These are phyloP conservation scores for Clangula hyemalis DNA, from an alignment of 2,797 vertebrate species.

Conservation along the genomic window DNA sequence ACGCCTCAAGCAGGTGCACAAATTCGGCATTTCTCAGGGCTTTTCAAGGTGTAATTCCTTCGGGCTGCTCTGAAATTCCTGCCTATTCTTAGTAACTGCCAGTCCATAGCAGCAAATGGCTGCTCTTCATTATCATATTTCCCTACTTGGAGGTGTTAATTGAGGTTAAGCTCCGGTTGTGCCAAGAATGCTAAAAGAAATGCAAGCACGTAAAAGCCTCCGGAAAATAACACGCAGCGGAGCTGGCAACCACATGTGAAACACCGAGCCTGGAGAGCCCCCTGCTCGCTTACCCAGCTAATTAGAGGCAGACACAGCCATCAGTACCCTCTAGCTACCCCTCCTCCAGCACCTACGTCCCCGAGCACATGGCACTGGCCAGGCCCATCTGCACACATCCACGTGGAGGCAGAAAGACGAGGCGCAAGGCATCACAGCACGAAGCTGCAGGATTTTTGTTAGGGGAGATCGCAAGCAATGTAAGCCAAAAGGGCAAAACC, in stretches of 20 bases:
- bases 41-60: constrained; percentile 21
- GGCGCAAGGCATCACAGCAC: accelerated
- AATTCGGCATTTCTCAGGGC: constrained; percentile 31
- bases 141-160: constrained; percentile 43
- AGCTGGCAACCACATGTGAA: accelerated
- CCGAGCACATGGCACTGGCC: accelerated
- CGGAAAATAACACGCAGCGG: background rate
- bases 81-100: constrained; percentile 42
- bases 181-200: background rate
- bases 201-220: background rate
- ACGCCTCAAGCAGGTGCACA: constrained; percentile 13
- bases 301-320: background rate
- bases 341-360: background rate
- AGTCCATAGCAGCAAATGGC: constrained; percentile 15
- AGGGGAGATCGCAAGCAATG: accelerated
- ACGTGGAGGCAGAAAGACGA: accelerated
- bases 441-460: background rate
- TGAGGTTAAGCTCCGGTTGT: constrained; percentile 49
- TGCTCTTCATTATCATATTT: constrained; percentile 13
- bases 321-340: accelerated
- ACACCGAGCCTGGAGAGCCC: background rate
- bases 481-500: background rate
- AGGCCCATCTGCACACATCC: background rate
- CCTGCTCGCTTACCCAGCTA: background rate
- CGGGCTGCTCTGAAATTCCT: constrained; percentile 28